phyloP scores from a whole-genome alignment of 2,888 invertebrate genomes.

The Ctena decussata region DNA sequence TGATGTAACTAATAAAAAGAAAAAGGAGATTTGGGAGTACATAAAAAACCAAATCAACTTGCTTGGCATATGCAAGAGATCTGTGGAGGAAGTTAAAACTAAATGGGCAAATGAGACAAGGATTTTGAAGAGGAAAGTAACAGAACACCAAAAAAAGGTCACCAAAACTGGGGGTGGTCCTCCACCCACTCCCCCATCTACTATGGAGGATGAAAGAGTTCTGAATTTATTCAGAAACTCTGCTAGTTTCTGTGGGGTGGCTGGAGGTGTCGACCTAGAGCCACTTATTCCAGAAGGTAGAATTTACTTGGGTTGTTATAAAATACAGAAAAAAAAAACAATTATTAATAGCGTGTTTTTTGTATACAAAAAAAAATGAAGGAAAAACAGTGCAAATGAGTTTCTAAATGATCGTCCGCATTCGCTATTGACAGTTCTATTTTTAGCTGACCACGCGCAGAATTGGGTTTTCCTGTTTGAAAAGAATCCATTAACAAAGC shows the following conservation, averaged over 20 bases:
- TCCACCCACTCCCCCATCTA: not conserved
- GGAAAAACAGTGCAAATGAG: too few relatives aligned
- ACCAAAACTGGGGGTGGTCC: not conserved
- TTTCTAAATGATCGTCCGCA: too few relatives aligned
- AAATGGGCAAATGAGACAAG: not conserved
- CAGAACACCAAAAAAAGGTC: not conserved
- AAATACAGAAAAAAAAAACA: too few relatives aligned
- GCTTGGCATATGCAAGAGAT: not conserved
- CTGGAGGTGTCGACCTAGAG: not conserved
- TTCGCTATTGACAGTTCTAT: too few relatives aligned
- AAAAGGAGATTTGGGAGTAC: not conserved
- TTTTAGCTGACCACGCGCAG: too few relatives aligned
- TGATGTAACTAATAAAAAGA: not conserved
- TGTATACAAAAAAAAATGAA: too few relatives aligned
- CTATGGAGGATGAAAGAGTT: not conserved
- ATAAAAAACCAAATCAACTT: not conserved
- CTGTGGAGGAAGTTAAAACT: not conserved
- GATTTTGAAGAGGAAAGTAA: not conserved
- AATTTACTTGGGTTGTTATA: too few relatives aligned
- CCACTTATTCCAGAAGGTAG: too few relatives aligned
- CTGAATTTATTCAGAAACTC: not conserved
- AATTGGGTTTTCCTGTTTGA: too few relatives aligned
- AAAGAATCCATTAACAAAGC: too few relatives aligned
- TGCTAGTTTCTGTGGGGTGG: not conserved
- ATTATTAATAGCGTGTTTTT: too few relatives aligned